These are phyloP conservation scores for Urocolius indicus DNA, from an alignment of 2,113 vertebrate species.

Conservation along the genomic window DNA sequence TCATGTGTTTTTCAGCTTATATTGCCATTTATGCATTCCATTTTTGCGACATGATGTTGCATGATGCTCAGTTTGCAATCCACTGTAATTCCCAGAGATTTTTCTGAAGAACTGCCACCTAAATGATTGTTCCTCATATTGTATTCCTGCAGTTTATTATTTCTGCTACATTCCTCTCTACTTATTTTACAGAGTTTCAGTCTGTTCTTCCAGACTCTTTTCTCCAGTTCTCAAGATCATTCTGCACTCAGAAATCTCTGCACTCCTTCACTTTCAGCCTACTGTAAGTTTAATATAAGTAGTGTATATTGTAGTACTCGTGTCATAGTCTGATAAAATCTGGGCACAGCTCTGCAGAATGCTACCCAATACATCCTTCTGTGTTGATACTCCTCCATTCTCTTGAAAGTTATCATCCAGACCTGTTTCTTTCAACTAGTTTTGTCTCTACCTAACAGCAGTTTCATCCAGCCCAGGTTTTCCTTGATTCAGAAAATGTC, in stretches of 20 bases:
- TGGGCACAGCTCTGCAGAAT: background rate
- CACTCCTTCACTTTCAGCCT: background rate
- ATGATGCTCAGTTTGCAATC: background rate
- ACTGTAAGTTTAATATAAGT: background rate
- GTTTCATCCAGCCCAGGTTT: background rate
- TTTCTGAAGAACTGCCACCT: background rate
- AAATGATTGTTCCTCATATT: background rate
- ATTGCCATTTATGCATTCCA: background rate
- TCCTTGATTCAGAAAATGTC: background rate
- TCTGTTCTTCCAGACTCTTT: background rate
- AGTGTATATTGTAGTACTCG: background rate
- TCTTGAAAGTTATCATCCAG: background rate
- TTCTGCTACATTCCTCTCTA: background rate
- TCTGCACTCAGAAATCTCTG: background rate
- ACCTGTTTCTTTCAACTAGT: background rate
- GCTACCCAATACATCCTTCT: background rate
- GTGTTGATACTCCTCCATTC: background rate
- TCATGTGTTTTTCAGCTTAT: background rate
- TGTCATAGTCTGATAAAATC: background rate
- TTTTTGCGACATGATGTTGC: background rate
- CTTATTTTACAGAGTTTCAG: background rate
- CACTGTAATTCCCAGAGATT: background rate
- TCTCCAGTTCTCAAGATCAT: background rate
- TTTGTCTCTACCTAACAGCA: background rate
- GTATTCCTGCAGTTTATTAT: background rate